These are phyloP conservation scores for Hydraecia micacea DNA, from an alignment of 2,888 invertebrate species.

Conservation along the genomic window DNA sequence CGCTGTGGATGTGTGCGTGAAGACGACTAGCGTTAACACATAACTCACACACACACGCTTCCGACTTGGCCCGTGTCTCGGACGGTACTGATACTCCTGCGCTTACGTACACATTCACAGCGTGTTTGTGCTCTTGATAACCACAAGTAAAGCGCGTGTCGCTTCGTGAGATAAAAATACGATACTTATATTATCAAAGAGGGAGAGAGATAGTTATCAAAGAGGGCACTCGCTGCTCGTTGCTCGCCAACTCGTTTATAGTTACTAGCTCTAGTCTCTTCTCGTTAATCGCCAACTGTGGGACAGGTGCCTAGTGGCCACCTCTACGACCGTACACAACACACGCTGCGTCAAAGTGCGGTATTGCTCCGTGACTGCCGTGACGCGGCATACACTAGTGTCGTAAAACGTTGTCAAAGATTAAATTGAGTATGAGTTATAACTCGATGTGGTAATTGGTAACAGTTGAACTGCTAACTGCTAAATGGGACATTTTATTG, in stretches of 20 bases:
- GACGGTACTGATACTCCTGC: background rate
- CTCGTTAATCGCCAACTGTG: background rate
- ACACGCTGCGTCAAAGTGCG: constrained; percentile 53
- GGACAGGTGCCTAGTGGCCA: constrained; percentile 1
- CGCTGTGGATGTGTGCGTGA: background rate
- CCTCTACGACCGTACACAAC: constrained; percentile 20
- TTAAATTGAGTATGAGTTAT: constrained; percentile 24
- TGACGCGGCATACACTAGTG: constrained; percentile 36
- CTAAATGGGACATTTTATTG: background rate
- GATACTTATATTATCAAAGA: background rate
- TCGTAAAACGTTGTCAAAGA: constrained; percentile 29
- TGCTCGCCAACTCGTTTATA: background rate
- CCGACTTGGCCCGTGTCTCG: background rate
- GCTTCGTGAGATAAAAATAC: background rate
- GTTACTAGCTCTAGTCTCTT: too few relatives aligned
- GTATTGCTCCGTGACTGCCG: background rate
- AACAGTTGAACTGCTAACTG: background rate
- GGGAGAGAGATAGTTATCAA: too few relatives aligned
- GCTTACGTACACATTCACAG: background rate
- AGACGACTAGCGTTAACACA: background rate
- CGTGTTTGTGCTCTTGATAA: background rate
- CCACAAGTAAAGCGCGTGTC: background rate
- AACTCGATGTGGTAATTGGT: constrained; percentile 11
- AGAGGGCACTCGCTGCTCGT: background rate
- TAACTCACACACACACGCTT: background rate